These are phyloP conservation scores for Drosophila basisetae DNA, from an alignment of 2,888 invertebrate genomes.

Conservation along the genomic window DNA sequence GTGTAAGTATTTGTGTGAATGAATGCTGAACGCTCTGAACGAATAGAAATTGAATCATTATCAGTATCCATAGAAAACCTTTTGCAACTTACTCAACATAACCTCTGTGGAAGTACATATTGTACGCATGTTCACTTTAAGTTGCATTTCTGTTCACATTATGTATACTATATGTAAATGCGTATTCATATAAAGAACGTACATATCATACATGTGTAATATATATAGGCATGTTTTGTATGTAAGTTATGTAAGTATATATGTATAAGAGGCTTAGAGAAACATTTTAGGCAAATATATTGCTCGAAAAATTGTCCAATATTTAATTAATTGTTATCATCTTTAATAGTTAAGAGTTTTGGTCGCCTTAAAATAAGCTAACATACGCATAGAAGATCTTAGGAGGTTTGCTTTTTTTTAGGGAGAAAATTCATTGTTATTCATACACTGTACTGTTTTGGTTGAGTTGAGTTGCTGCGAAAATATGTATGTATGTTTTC, in stretches of 20 bases:
- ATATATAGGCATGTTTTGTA: constrained; percentile 10
- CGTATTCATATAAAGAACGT: constrained; percentile 15
- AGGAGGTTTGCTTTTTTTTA: constrained; percentile 30
- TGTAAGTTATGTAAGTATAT: constrained; percentile 28
- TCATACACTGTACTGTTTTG: constrained; percentile 1
- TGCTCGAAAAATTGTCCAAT: constrained; percentile 72
- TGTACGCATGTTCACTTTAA: constrained; percentile 17
- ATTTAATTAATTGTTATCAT: constrained; percentile 52
- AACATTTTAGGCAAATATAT: constrained; percentile 77
- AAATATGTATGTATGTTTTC: constrained; percentile 40
- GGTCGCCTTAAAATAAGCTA: constrained; percentile 62
- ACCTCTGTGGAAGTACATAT: constrained; percentile 27
- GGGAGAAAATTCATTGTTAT: constrained; percentile 37
- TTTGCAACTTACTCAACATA: constrained; percentile 7
- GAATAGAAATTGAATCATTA: constrained; percentile 13
- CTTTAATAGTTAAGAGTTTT: constrained; percentile 55
- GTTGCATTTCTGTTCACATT: constrained; percentile 10
- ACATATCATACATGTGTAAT: constrained; percentile 14
- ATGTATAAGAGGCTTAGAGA: constrained; percentile 70
- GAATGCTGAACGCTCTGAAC: constrained; percentile 25
- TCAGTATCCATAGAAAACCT: constrained; percentile 25
- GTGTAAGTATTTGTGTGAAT: constrained; percentile 31
- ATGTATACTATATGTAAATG: constrained; percentile 15
- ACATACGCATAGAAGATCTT: constrained; percentile 39
- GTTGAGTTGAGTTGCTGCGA: constrained; percentile 27